Conservation (phyloP, 2,797 vertebrate genomes). For the Falco concolor region DNA sequence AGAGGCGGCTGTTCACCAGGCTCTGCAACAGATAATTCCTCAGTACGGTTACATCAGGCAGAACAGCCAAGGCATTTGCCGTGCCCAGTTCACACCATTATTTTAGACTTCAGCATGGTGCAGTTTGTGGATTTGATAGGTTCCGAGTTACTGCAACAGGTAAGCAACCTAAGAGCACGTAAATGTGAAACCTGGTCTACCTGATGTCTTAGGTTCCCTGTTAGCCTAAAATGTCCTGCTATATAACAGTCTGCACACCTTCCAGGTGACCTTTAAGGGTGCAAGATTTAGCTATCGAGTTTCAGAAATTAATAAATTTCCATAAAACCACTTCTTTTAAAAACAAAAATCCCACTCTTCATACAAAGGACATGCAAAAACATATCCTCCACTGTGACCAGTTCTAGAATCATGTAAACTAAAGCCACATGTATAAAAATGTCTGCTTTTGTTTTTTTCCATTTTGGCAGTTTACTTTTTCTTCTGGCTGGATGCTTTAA, state of each 20-base stretch:
- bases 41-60: not conserved
- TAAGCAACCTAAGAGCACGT: not conserved
- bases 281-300: not conserved
- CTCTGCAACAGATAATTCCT: not conserved
- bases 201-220: not conserved
- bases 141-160: conserved; percentile 43
- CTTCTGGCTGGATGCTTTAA: not conserved
- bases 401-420: not conserved
- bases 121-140: conserved; percentile 57
- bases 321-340: not conserved
- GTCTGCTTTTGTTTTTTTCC: not conserved
- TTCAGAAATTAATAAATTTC: not conserved
- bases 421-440: not conserved
- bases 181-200: not conserved
- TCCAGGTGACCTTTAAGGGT: not conserved
- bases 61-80: not conserved
- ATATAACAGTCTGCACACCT: not conserved
- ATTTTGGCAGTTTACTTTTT: not conserved
- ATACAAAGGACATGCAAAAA: not conserved
- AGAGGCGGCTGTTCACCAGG: not conserved
- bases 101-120: conserved; percentile 70
- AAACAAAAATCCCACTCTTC: not conserved
- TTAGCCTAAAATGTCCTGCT: not conserved
- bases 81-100: conserved; percentile 40
- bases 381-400: too few relatives aligned